Conservation (phyloP, 2,888 invertebrate genomes). For the Poecilobothrus nobilitatus region DNA sequence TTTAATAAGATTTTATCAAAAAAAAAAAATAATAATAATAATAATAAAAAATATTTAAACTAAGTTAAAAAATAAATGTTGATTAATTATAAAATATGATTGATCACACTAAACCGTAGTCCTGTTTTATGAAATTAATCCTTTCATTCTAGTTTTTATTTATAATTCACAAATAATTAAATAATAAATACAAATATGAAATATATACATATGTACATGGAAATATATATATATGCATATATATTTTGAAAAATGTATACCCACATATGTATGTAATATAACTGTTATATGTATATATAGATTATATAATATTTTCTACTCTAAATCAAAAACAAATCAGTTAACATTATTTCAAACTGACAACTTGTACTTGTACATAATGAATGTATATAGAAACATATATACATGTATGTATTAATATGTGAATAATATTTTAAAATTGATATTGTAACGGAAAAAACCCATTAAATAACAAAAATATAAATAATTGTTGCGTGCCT, state of each 20-base stretch:
- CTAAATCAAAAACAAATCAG: neutral
- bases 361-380: neutral
- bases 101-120: neutral
- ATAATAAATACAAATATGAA: too few species aligned
- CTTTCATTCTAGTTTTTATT: neutral
- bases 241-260: too few species aligned
- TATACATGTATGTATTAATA: too few species aligned
- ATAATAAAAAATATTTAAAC: too few species aligned
- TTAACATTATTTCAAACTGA: neutral
- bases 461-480: neutral
- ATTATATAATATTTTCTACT: neutral
- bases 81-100: slow-evolving; percentile 4
- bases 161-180: too few species aligned
- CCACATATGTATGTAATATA: too few species aligned
- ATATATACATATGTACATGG: too few species aligned
- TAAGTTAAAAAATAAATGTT: neutral
- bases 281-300: too few species aligned
- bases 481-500: slow-evolving; percentile 1
- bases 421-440: too few species aligned
- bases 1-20: too few species aligned
- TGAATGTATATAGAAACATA: too few species aligned
- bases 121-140: neutral
- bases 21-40: too few species aligned
- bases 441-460: neutral
- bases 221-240: neutral